Percentiles rank a stretch among this genome's conserved stretches.
Evolutionary conservation across 2,113 vertebrate species (phyloP).

Genomic region (Pelusios castaneus): DNA sequence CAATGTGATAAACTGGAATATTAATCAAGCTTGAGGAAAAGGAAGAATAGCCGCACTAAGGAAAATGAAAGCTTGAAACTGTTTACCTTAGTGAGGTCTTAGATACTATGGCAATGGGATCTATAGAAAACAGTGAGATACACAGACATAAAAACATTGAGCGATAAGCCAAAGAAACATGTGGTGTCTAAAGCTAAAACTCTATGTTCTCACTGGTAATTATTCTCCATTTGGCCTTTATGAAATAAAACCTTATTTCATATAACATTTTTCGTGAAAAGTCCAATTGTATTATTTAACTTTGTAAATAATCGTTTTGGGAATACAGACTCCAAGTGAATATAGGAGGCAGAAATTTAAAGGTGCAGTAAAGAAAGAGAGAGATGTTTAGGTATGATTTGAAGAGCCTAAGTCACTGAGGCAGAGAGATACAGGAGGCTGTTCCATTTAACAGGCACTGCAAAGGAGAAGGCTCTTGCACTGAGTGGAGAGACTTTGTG

Average conservation of each 20-base stretch:
- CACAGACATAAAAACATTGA: not conserved
- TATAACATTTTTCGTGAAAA: not conserved
- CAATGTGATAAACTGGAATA: conserved; percentile 15
- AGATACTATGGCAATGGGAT: not conserved
- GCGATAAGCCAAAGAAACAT: not conserved
- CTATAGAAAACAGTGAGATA: not conserved
- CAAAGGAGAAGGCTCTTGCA: not conserved
- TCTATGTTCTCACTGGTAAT: not conserved
- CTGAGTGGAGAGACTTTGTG: not conserved
- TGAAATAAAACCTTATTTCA: not conserved
- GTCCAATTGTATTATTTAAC: not conserved
- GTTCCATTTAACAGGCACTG: not conserved
- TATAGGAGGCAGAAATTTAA: not conserved
- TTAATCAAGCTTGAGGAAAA: conserved; percentile 47
- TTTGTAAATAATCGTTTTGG: not conserved
- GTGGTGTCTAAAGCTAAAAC: not conserved
- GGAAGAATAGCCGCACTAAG: conserved; percentile 35
- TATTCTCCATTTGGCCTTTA: not conserved
- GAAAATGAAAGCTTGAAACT: not conserved
- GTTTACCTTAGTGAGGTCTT: not conserved
- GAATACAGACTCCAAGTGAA: not conserved
- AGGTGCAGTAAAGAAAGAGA: not conserved
- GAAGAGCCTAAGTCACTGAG: not conserved
- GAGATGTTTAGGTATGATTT: not conserved
- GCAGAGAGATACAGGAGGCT: not conserved